Evolutionary conservation across 1,140 invertebrate genomes (phyloP), one percentile per base, ranked within the genome.

Genomic region (Mamestra configurata): DNA sequence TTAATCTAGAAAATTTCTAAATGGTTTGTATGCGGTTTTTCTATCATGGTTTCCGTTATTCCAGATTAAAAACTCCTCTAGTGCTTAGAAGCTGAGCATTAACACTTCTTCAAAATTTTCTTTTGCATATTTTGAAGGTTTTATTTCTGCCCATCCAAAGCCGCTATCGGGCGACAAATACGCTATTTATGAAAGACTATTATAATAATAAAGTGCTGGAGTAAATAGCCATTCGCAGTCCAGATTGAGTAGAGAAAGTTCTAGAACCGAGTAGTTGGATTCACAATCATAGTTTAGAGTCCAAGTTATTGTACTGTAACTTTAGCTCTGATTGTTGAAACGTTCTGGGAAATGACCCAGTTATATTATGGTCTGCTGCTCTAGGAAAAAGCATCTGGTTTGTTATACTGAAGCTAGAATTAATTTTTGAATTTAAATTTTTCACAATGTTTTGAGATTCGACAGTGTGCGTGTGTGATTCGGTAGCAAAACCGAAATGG

Each of bases 251-350:
- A n/a, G 18, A 40, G 61, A 64, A 64, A 64, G 61, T 64, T 64
- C 8, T 11, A 11, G 31, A 40, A 11, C n/a, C 0, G 0, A 20
- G 31, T 35, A 64, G 61, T 64, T 40, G 4, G 61, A 20, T 27
- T 68, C 40, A 49, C 64, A 68, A 68, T 68, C 40, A 68, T 22
- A 68, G 64, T 40, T 20, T 64, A 40, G 61, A n/a, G 22, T 46
- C 40, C 20, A 46, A 68, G 20, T 49, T 46, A 68, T 68, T 46
- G 64, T 68, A 37, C 15, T 24, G 13, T 24, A 46, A 68, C 40
- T 49, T 68, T 11, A 68, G 64, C 49, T 27, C 22, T 24, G 64
- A 68, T 49, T 46, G 64, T 68, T 49, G 20, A 43, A 68, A 40
- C 22, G 43, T 49, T 24, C 31, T 20, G 61, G 13, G 61, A 15